Conservation (phyloP, 2,797 vertebrate genomes). For the Melopsittacus undulatus region DNA sequence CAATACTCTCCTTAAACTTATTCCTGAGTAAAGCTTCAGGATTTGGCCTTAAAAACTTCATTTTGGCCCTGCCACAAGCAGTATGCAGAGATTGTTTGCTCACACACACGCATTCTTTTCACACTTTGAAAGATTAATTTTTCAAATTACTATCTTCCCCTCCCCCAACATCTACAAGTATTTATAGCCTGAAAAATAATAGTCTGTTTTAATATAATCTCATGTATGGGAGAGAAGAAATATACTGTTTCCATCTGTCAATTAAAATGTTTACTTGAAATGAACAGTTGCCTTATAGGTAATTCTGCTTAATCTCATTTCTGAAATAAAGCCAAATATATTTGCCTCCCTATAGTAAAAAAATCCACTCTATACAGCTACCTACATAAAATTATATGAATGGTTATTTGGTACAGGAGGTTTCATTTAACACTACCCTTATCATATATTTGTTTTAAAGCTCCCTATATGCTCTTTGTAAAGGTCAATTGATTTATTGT, state of each 20-base stretch:
- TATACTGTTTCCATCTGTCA: slow-evolving; percentile 2
- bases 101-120: background rate
- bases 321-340: background rate
- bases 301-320: background rate
- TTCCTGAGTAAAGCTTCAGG: background rate
- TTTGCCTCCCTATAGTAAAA: background rate
- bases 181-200: background rate
- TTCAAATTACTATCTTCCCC: background rate
- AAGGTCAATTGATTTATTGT: background rate
- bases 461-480: background rate
- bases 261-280: slow-evolving; percentile 1
- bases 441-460: background rate
- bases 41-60: background rate
- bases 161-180: background rate
- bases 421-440: background rate
- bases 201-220: background rate
- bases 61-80: background rate
- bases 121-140: background rate
- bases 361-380: background rate
- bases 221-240: background rate
- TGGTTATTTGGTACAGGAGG: background rate
- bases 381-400: background rate
- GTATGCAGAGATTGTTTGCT: background rate
- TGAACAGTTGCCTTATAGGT: background rate
- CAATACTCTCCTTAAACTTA: background rate